Evolutionary conservation across 2,888 invertebrate species (phyloP), one percentile per base, ranked within the genome.

Genomic region (Rugalucina vietnamica): DNA sequence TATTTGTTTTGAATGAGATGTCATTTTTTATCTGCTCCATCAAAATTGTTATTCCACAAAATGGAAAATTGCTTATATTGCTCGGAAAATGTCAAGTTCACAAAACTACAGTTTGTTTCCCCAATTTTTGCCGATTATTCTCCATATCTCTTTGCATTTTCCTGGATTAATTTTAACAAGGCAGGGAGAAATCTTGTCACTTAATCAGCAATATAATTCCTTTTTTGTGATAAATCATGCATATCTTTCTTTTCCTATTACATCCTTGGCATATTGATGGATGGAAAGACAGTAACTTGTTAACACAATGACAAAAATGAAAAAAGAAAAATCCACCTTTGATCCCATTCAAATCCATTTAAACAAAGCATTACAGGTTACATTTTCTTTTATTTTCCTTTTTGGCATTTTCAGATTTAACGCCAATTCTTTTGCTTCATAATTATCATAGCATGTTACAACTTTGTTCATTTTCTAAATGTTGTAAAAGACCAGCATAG

Each of bases 301-400:
- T 88, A 88, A 79, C 88, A 85, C 88, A 81, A 79, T 77, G 81
- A 82, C 82, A 84, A 82, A 84, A 85, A 84, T n/a, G 72, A 29
- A 39, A 29, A 49, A 49, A 49, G 72, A 72, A 72, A 72, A 29
- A 27, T 3, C 21, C 39, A 72, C 14, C 39, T 43, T 21, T 65
- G 65, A 72, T 72, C 39, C 49, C 72, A 43, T 27, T 43, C 39
- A 72, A 24, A 72, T 72, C 72, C 72, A 72, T 72, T 29, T 60
- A 8, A 60, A 60, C 37, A 18, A 37, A 39, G 24, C 34, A 69
- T 27, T 69, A 69, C 32, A n/a, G n/a, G n/a, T n/a, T n/a, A n/a
- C n/a, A n/a, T n/a, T n/a, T n/a, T n/a, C n/a, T n/a, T n/a, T n/a
- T n/a, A n/a, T n/a, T n/a, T n/a, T n/a, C n/a, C n/a, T n/a, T n/a